Percentiles rank a stretch among this genome's conserved stretches.
These are phyloP conservation scores for Lophius americanus DNA, from an alignment of 2,797 vertebrate genomes.

Conservation along the genomic window DNA sequence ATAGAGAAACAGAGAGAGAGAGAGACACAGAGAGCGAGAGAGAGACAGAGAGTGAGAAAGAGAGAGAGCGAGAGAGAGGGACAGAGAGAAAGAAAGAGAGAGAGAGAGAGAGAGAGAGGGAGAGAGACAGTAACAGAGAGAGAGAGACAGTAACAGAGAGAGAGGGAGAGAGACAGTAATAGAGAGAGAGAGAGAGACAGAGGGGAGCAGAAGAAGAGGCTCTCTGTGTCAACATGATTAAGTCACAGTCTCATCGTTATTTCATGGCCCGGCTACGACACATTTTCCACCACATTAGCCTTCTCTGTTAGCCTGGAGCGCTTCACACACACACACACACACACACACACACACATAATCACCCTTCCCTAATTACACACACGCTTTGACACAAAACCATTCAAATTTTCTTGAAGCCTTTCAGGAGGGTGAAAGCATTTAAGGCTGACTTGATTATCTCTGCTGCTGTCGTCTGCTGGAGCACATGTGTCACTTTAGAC, in stretches of 20 bases:
- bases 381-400: constrained; percentile 70
- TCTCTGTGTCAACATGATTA: constrained; percentile 72
- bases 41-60: not conserved
- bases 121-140: constrained; percentile 1
- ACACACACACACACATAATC: constrained; percentile 16
- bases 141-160: constrained; percentile 17
- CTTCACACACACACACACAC: constrained; percentile 45
- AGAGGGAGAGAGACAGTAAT: not conserved
- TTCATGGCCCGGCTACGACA: constrained; percentile 70
- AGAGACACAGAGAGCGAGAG: not conserved
- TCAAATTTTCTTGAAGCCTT: constrained; percentile 1
- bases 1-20: not conserved
- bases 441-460: constrained; percentile 31
- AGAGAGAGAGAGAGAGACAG: constrained; percentile 14
- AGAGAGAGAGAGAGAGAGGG: not conserved
- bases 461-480: constrained; percentile 12
- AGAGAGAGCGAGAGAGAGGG: not conserved
- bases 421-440: constrained; percentile 39
- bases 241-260: constrained; percentile 79
- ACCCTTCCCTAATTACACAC: constrained; percentile 63
- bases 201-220: constrained; percentile 33
- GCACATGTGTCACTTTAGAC: constrained; percentile 16
- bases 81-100: not conserved
- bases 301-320: constrained; percentile 73
- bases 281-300: constrained; percentile 77